These are phyloP conservation scores for Periophthalmus magnuspinnatus DNA, from an alignment of 2,797 vertebrate species.

Conservation along the genomic window DNA sequence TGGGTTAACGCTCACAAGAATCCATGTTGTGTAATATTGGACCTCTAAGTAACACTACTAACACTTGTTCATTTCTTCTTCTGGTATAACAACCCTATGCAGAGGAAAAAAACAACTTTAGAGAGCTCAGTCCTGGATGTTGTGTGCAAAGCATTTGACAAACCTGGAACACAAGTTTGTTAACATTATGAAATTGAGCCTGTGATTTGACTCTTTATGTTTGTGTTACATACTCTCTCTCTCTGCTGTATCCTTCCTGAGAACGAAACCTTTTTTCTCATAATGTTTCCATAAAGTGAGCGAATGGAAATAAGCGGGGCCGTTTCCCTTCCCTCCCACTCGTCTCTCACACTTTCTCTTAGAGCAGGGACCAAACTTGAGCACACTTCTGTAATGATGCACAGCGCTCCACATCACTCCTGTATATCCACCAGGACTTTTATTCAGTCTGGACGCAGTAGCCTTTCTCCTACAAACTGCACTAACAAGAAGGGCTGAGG, in stretches of 20 bases:
- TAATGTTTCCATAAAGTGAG: constrained; percentile 78
- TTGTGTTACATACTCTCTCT: constrained; percentile 41
- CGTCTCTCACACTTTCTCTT: constrained; percentile 42
- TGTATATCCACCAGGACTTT: constrained; percentile 49
- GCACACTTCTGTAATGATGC: constrained; percentile 62
- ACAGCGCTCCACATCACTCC: constrained; percentile 47
- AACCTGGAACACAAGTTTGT: background rate
- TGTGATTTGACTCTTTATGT: background rate
- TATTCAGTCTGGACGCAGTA: constrained; percentile 21
- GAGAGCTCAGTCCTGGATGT: background rate
- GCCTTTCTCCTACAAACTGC: constrained; percentile 26
- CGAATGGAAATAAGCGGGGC: constrained; percentile 77
- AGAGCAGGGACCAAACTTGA: constrained; percentile 50
- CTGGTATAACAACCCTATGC: no score
- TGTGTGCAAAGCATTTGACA: background rate
- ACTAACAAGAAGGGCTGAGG: constrained; percentile 26
- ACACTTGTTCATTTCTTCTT: no score
- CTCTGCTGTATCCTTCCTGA: constrained; percentile 57
- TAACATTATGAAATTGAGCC: background rate
- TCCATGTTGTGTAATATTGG: no score
- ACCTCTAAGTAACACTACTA: no score
- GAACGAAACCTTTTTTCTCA: constrained; percentile 67
- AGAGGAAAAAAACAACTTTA: background rate
- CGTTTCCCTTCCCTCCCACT: constrained; percentile 63
- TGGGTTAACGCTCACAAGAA: no score